A percentile compares a stretch with the other conserved stretches of the same genome.
These are phyloP conservation scores for Australoheros facetus DNA, from an alignment of 2,797 vertebrate genomes.

Conservation along the genomic window DNA sequence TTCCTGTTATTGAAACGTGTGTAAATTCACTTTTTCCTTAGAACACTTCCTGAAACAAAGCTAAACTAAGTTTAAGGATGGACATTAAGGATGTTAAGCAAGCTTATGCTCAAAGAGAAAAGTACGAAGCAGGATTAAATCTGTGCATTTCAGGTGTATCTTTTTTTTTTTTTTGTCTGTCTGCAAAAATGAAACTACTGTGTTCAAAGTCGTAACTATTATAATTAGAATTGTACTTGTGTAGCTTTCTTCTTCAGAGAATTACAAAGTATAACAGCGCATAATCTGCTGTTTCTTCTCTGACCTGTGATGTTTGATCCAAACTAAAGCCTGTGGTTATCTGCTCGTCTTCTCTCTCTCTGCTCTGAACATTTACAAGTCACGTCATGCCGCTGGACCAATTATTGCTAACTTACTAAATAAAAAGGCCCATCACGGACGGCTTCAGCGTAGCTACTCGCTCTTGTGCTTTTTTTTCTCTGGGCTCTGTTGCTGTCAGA, in stretches of 20 bases:
- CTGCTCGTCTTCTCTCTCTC: constrained; percentile 42
- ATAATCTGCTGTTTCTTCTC: constrained; percentile 44
- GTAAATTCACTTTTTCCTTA: too few species aligned
- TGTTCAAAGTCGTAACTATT: neutral
- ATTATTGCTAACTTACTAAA: constrained; percentile 60
- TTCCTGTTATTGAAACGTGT: neutral
- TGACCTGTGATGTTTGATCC: constrained; percentile 60
- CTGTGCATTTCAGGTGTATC: neutral
- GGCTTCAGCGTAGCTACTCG: constrained; percentile 30
- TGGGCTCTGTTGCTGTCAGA: constrained; percentile 58
- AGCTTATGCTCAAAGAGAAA: neutral
- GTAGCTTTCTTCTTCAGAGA: constrained; percentile 32
- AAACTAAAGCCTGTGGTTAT: constrained; percentile 65
- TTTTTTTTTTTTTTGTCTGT: neutral
- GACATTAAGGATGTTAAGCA: neutral
- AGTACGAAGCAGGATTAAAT: neutral
- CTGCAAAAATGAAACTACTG: neutral
- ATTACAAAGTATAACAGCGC: constrained; percentile 43
- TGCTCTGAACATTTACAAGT: constrained; percentile 65
- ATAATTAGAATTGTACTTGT: neutral
- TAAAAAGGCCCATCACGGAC: constrained; percentile 55
- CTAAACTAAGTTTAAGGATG: too few species aligned
- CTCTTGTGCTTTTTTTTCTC: constrained; percentile 57
- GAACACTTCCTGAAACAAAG: neutral
- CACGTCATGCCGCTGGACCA: constrained; percentile 63